These are phyloP conservation scores for Armadillidium nasatum DNA, from an alignment of 1,140 invertebrate genomes.

Conservation along the genomic window DNA sequence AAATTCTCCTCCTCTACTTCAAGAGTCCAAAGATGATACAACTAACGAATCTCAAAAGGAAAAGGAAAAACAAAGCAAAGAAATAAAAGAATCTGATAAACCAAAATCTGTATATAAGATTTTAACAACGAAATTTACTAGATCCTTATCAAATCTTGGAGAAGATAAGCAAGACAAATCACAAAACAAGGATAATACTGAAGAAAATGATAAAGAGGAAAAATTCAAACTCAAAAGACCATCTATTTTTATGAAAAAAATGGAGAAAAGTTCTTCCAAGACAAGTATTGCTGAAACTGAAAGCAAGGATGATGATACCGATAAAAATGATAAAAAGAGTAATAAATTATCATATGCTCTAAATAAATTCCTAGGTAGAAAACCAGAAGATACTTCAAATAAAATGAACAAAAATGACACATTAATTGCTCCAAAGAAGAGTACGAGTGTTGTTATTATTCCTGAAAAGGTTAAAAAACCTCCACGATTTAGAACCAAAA, in stretches of 20 bases:
- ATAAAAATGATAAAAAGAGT: slow-evolving; percentile 34
- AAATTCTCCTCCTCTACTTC: background rate
- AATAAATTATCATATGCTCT: slow-evolving; percentile 42
- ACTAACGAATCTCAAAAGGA: slow-evolving; percentile 12
- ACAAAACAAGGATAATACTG: slow-evolving; percentile 25
- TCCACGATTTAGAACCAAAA: slow-evolving; percentile 34
- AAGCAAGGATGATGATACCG: slow-evolving; percentile 25
- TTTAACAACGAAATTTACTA: slow-evolving; percentile 38
- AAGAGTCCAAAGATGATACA: background rate
- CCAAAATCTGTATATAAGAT: slow-evolving; percentile 44
- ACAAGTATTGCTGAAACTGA: slow-evolving; percentile 35
- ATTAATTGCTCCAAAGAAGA: background rate
- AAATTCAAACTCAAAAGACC: slow-evolving; percentile 42
- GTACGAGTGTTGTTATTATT: background rate
- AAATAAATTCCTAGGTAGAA: slow-evolving; percentile 43
- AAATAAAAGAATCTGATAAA: slow-evolving; percentile 39
- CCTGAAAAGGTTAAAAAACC: slow-evolving; percentile 36
- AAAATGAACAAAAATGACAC: slow-evolving; percentile 18
- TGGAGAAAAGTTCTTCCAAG: slow-evolving; percentile 40
- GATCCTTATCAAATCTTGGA: slow-evolving; percentile 36
- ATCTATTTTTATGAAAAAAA: slow-evolving; percentile 38
- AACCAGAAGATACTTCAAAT: slow-evolving; percentile 31
- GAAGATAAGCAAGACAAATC: slow-evolving; percentile 26
- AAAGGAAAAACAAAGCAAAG: slow-evolving; percentile 25
- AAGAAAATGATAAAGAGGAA: slow-evolving; percentile 37